These are phyloP conservation scores for Ridgeia piscesae DNA, from an alignment of 1,140 invertebrate genomes.

Conservation along the genomic window DNA sequence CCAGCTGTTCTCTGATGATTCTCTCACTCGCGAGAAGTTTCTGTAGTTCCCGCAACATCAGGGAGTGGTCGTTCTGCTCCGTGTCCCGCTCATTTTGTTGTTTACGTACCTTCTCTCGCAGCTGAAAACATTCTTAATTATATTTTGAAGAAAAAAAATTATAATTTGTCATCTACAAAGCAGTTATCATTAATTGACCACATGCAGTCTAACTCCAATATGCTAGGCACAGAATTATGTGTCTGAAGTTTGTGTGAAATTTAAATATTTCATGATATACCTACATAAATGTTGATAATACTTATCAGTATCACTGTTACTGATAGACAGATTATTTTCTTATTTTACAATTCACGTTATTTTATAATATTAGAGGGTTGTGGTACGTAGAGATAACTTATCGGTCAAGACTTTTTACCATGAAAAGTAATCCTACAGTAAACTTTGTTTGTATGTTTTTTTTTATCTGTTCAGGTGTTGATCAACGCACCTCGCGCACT, in stretches of 20 bases:
- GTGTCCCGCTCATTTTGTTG: constrained; percentile 76
- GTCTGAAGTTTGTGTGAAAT: too few species aligned
- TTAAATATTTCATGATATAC: too few species aligned
- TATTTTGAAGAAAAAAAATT: background rate
- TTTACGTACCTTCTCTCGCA: constrained; percentile 51
- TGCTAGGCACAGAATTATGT: background rate
- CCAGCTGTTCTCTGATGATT: constrained; percentile 66
- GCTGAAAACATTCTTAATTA: background rate
- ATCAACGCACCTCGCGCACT: background rate
- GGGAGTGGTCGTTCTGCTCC: constrained; percentile 73
- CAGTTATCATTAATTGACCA: background rate
- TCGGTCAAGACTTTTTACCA: too few species aligned
- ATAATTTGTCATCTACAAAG: background rate
- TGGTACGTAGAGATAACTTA: too few species aligned
- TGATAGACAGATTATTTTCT: too few species aligned
- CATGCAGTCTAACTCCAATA: background rate
- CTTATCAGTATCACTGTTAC: too few species aligned
- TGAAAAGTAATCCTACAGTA: background rate
- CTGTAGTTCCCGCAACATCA: constrained; percentile 72
- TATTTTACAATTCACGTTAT: too few species aligned
- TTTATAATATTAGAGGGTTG: too few species aligned
- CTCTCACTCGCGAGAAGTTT: constrained; percentile 67
- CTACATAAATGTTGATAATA: too few species aligned
- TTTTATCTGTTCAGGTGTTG: background rate
- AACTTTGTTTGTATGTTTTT: background rate